phyloP scores from a whole-genome alignment of 2,113 vertebrate genomes.

The Grantiella picta region DNA sequence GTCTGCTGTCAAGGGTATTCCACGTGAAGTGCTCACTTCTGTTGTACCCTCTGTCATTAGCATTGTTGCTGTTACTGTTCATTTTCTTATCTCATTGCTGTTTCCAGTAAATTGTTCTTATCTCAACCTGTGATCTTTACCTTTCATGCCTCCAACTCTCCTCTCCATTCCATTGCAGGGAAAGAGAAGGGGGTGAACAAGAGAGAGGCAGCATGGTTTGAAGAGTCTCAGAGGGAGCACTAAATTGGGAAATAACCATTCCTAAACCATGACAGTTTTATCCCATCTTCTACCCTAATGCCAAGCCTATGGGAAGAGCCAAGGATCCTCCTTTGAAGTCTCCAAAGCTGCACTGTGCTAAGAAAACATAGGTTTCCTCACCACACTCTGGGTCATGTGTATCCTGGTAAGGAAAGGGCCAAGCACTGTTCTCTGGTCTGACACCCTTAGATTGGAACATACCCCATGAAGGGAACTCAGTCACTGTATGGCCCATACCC shows the following conservation, averaged over 20 bases:
- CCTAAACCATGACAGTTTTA: neutral
- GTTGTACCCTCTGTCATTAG: neutral
- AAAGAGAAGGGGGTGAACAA: neutral
- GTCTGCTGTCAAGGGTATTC: neutral
- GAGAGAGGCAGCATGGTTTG: neutral
- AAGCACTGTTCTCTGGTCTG: neutral
- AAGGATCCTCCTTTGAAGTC: neutral
- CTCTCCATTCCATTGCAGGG: neutral
- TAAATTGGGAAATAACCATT: neutral
- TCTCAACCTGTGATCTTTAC: neutral
- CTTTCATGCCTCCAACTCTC: neutral
- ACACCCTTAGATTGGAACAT: rapidly evolving
- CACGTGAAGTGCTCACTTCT: neutral
- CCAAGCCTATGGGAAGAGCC: neutral
- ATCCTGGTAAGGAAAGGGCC: neutral
- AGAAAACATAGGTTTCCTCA: neutral
- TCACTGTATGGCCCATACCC: rapidly evolving
- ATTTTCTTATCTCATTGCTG: neutral
- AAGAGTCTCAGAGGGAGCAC: neutral
- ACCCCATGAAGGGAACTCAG: rapidly evolving
- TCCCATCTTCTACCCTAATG: neutral
- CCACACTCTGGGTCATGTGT: rapidly evolving
- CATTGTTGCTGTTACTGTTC: neutral
- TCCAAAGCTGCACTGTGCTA: neutral
- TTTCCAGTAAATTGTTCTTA: neutral